Evolutionary conservation across 2,888 invertebrate species (phyloP), one percentile per base, ranked within the genome.

Genomic region (Apotomis capreana): DNA sequence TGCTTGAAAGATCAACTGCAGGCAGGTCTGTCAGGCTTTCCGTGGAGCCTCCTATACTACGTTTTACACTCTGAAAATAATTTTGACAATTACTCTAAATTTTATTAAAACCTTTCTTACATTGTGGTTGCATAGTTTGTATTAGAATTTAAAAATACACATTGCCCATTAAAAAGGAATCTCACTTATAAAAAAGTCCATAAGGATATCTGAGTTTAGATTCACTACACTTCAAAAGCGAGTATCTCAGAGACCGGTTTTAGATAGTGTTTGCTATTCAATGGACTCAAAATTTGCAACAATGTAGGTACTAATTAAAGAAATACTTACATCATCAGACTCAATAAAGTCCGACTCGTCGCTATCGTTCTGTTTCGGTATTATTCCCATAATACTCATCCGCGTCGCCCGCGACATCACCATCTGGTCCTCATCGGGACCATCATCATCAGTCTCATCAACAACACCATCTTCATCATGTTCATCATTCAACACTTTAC

Each of bases 321-420:
- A 46, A 57, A 60, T 73, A 86, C 87, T 89, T 79, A 93, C 93
- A 75, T 89, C 88, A 83, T 93, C 93, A 76, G 93, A 92, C 77
- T 89, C 86, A 74, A 93, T 91, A 65, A 86, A 91, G 77, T 93
- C 93, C 0, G 93, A 94, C 13, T 89, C 90, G 70, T 93, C 92
- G 79, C 89, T 91, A 61, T 89, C 80, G 76, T 83, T 82, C 54
- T 86, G 87, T 54, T 89, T 90, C 0, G 92, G 91, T 78, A 89
- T 79, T 12, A 89, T 79, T 0, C 94, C 94, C 88, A 92, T 90
- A 69, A 94, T 94, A 75, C 93, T 93, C 90, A 93, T 91, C 0
- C 94, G 81, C 0, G 94, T 94, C 1, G 93, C 93, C 44, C 91
- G 84, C 0, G 92, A 93, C 87, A 93, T 87, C 70, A 89, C 86